These are phyloP conservation scores for Garrulus glandarius DNA, from an alignment of 2,797 vertebrate species.

Conservation along the genomic window DNA sequence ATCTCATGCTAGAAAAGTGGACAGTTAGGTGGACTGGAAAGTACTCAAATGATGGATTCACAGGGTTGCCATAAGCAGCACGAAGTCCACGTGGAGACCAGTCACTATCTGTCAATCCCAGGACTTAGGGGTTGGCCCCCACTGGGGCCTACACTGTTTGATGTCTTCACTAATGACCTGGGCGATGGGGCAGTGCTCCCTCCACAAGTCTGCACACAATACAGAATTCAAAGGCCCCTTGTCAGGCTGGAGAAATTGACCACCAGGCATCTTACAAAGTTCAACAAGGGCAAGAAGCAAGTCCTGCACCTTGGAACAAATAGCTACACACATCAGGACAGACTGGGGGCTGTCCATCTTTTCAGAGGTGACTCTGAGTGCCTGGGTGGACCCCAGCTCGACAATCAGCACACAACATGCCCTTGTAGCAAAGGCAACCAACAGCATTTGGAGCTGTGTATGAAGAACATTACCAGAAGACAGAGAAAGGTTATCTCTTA, in stretches of 20 bases:
- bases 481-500: not conserved
- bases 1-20: not conserved
- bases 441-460: not conserved
- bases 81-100: not conserved
- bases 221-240: not conserved
- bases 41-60: not conserved
- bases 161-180: not conserved
- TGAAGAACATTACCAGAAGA: not conserved
- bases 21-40: not conserved
- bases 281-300: not conserved
- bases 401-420: not conserved
- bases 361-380: not conserved
- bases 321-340: not conserved
- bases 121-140: not conserved
- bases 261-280: rapidly evolving
- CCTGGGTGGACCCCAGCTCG: not conserved
- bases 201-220: not conserved
- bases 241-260: not conserved
- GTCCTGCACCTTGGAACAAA: not conserved
- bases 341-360: not conserved
- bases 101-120: not conserved
- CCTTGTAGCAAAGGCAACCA: not conserved
- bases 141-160: not conserved
- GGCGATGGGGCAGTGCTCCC: rapidly evolving
- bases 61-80: not conserved